Percentiles rank a stretch among this genome's conserved stretches.
Evolutionary conservation across 2,888 invertebrate genomes (phyloP).

Genomic region (Spialia ferax): DNA sequence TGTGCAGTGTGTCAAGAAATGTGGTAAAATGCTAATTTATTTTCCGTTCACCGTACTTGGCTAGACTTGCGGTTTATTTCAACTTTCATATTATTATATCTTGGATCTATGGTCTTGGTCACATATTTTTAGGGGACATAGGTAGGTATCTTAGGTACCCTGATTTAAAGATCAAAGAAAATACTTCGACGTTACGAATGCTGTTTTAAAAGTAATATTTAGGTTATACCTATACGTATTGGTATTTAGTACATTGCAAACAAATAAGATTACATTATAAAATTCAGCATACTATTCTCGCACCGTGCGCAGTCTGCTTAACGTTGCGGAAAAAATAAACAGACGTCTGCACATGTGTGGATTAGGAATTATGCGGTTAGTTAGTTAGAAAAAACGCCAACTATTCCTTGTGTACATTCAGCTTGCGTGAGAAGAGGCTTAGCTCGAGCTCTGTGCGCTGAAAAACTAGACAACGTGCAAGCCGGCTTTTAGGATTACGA

Average conservation of each 20-base stretch:
- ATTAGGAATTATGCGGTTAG: constrained; percentile 61
- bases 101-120: too few relatives aligned
- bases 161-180: too few relatives aligned
- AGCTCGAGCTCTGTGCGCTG: constrained; percentile 31
- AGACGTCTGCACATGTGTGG: constrained; percentile 51
- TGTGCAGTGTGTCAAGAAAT: too few relatives aligned
- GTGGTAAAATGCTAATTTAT: too few relatives aligned
- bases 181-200: too few relatives aligned
- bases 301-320: constrained; percentile 49
- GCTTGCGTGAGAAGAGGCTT: constrained; percentile 33
- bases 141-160: too few relatives aligned
- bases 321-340: constrained; percentile 58
- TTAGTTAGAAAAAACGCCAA: constrained; percentile 58
- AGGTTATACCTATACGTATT: background rate
- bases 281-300: background rate
- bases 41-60: too few relatives aligned
- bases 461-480: constrained; percentile 33
- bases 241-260: too few relatives aligned
- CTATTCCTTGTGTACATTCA: constrained; percentile 45
- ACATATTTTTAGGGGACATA: too few relatives aligned
- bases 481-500: constrained; percentile 27
- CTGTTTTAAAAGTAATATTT: background rate
- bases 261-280: background rate
- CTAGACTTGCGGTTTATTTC: too few relatives aligned
- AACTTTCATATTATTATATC: too few relatives aligned